Conservation (phyloP, 2,797 vertebrate species). For the Melanotaenia boesemani region DNA sequence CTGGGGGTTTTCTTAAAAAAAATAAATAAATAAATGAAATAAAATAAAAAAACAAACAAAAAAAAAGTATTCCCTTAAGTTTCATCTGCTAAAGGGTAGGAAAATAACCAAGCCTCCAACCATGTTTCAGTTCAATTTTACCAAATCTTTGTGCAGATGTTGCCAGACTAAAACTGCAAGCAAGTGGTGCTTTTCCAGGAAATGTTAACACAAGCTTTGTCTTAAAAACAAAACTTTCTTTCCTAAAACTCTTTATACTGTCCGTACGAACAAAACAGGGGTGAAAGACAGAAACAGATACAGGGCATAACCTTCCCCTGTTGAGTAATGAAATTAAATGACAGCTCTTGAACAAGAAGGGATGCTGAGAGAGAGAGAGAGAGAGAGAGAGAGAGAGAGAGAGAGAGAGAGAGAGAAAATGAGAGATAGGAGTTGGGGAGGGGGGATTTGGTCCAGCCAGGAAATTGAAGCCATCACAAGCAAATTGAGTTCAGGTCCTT, state of each 20-base stretch:
- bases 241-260: constrained; percentile 31
- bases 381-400: constrained; percentile 34
- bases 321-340: constrained; percentile 86
- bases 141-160: constrained; percentile 35
- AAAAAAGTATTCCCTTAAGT: constrained; percentile 30
- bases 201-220: constrained; percentile 38
- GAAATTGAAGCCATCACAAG: constrained; percentile 89
- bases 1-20: constrained; percentile 15
- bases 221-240: constrained; percentile 49
- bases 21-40: no score
- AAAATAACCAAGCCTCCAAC: constrained; percentile 31
- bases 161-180: constrained; percentile 45
- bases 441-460: constrained; percentile 81
- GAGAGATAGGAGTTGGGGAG: constrained; percentile 34
- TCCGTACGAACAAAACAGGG: constrained; percentile 44
- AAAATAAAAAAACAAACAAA: no score
- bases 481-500: constrained; percentile 89
- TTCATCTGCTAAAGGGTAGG: constrained; percentile 31
- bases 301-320: constrained; percentile 70
- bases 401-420: constrained; percentile 36
- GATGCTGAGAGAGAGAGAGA: constrained; percentile 58
- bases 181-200: constrained; percentile 35
- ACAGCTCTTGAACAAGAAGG: constrained; percentile 76
- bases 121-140: constrained; percentile 22
- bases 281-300: constrained; percentile 68